Base-by-base conservation (phyloP, 2,113 vertebrate species). In the Pitta sordida region DNA sequence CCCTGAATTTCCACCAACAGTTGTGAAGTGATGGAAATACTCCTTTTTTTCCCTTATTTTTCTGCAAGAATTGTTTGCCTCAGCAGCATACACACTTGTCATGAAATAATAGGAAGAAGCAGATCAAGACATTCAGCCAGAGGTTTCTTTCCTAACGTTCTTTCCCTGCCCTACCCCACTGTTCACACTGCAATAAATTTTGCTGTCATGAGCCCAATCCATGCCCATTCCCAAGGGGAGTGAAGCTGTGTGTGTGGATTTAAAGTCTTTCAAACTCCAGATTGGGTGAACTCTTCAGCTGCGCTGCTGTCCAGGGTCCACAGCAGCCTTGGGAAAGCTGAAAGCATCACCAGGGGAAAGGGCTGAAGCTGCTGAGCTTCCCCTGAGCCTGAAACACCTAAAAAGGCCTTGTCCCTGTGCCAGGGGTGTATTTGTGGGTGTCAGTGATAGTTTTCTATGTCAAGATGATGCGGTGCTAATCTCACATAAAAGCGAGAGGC, bases 281-380 rank as follows among this genome's bases (percentile, higher is more conserved):
- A 39, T 0, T 68, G 67, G 48, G 36, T 71, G 80, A 76, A 46
- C 12, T 48, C 62, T 30, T 32, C 43, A 34, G 41, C 18, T 1
- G 0, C 0, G 0, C 39, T 15, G 5, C 62, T 58, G 8, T 65
- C 70, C 41, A 11, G 87, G 70, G 14, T 67, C 30, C 0, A 0
- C 44, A 43, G 44, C 30, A 32, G 1, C 4, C 48, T 23, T 39
- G 24, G 37, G 84, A 49, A 63, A 29, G 39, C 56, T 83, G 71
- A 37, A 60, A 71, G 36, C 37, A 22, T 36, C 16, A 4, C 6
- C 11, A 3, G 7, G 15, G 30, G 30, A 7, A 2, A 58, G 30
- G 17, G 23, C 49, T 80, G 67, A 29, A 53, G n/a, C 43, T 68
- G 48, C 63, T 63, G 49, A 53, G 34, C 58, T 86, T 71, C 63